These are phyloP conservation scores for Oncorhynchus gorbuscha DNA, from an alignment of 2,113 vertebrate genomes.

Conservation along the genomic window DNA sequence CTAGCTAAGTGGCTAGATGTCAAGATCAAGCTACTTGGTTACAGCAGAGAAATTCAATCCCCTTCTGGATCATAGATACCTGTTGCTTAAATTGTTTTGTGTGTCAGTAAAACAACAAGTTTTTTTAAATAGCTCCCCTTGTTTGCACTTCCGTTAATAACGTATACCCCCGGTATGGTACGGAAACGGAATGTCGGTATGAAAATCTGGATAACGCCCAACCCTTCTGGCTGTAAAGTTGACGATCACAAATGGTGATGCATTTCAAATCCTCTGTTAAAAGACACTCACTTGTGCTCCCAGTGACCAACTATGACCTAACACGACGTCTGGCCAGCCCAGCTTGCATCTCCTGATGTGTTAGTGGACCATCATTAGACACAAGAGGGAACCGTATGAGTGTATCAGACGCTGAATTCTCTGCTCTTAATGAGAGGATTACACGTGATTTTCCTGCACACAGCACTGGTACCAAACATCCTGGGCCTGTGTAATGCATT, in stretches of 20 bases:
- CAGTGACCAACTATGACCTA: constrained; percentile 35
- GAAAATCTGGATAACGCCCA: no score
- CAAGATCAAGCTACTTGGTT: no score
- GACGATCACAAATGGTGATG: neutral
- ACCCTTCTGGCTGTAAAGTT: neutral
- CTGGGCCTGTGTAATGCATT: constrained; percentile 46
- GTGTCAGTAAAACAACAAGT: no score
- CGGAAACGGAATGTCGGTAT: no score
- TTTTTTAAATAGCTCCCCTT: no score
- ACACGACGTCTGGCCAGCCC: constrained; percentile 22
- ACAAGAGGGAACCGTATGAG: constrained; percentile 28
- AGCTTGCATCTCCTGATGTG: constrained; percentile 36
- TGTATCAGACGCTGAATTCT: constrained; percentile 34
- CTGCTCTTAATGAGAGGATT: constrained; percentile 60
- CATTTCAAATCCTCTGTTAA: neutral
- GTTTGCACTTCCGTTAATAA: no score
- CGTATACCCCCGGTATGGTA: no score
- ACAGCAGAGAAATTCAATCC: no score
- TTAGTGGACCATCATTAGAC: constrained; percentile 31
- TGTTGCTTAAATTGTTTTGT: no score
- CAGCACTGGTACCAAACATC: constrained; percentile 35
- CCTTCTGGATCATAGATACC: no score
- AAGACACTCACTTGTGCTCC: constrained; percentile 31
- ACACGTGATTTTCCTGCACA: constrained; percentile 54
- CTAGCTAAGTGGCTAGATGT: no score